Evolutionary conservation across 2,797 vertebrate species (phyloP).

Genomic region (Catostomus latipinnis): DNA sequence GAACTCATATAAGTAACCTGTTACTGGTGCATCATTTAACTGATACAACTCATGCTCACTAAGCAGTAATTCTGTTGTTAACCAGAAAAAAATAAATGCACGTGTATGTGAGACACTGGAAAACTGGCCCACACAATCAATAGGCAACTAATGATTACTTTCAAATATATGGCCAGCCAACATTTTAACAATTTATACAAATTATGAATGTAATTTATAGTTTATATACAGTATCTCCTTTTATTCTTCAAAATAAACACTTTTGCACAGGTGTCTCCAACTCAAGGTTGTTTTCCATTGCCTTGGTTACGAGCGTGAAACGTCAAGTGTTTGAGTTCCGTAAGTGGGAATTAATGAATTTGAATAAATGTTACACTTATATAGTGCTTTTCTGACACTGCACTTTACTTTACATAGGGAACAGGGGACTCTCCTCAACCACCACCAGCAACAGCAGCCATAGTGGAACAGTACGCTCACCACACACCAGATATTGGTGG

Average conservation of each 20-base stretch:
- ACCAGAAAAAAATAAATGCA: too few species aligned
- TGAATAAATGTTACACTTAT: too few species aligned
- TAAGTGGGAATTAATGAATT: slow-evolving; percentile 36
- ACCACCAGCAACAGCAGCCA: too few species aligned
- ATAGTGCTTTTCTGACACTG: too few species aligned
- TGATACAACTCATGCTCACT: background rate
- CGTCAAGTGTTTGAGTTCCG: slow-evolving; percentile 42
- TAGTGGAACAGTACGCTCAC: too few species aligned
- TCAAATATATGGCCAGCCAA: background rate
- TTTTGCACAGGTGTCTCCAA: background rate
- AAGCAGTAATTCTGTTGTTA: too few species aligned
- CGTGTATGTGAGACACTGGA: too few species aligned
- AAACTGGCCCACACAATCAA: too few species aligned
- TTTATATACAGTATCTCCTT: background rate
- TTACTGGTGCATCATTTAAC: background rate
- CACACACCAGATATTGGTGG: too few species aligned
- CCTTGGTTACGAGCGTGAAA: slow-evolving; percentile 2
- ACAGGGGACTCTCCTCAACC: too few species aligned
- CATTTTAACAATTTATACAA: background rate
- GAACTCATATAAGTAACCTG: background rate
- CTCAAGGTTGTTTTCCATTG: slow-evolving; percentile 38
- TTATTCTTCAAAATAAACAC: background rate
- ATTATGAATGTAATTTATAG: background rate
- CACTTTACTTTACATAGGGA: too few species aligned
- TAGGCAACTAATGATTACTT: background rate